phyloP scores from a whole-genome alignment of 2,113 vertebrate species.

The Uropsilus gracilis region DNA sequence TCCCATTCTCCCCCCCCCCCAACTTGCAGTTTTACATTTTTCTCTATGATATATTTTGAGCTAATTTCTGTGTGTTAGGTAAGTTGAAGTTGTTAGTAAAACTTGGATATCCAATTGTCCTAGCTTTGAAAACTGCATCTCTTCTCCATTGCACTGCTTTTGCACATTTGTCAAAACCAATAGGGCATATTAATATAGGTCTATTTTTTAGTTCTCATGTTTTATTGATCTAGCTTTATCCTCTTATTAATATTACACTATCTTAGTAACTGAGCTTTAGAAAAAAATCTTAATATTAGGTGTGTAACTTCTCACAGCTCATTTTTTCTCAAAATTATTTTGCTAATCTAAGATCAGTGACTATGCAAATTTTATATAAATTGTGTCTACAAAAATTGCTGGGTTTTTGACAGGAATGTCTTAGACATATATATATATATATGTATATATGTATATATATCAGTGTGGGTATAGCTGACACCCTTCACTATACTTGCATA shows the following conservation, averaged over 20 bases:
- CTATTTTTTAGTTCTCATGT: not conserved
- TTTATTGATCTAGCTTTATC: not conserved
- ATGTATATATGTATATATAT: too few relatives aligned
- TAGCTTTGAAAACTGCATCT: not conserved
- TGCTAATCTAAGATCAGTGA: not conserved
- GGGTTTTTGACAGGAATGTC: not conserved
- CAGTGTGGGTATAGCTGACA: not conserved
- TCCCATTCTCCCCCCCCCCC: not conserved
- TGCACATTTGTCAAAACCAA: not conserved
- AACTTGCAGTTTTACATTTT: not conserved
- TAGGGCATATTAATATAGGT: not conserved
- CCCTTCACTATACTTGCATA: not conserved
- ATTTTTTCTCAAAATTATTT: not conserved
- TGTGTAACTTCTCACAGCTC: not conserved
- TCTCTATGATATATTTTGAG: not conserved
- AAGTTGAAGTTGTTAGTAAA: not conserved
- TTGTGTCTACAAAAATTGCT: not conserved
- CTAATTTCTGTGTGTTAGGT: not conserved
- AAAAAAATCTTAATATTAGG: not conserved
- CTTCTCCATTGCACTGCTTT: not conserved
- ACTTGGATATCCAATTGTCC: not conserved
- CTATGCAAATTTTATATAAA: not conserved
- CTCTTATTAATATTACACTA: not conserved
- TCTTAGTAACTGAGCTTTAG: not conserved
- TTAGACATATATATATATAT: not conserved